phyloP scores from a whole-genome alignment of 2,797 vertebrate species.

The Scomberomorus guttatus region DNA sequence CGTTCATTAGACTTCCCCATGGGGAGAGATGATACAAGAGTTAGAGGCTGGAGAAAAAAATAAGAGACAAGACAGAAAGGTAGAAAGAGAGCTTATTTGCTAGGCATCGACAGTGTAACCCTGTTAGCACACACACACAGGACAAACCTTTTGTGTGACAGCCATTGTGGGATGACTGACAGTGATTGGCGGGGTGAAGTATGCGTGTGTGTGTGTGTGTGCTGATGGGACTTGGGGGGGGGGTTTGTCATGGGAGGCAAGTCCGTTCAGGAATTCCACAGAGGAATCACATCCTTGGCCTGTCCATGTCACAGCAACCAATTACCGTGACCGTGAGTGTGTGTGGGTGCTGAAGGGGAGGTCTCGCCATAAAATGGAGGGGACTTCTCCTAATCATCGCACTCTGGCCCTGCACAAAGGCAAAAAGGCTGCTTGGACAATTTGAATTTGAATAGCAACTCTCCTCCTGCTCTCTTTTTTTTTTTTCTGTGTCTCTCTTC shows the following conservation, averaged over 20 bases:
- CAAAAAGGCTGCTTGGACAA: conserved; percentile 76
- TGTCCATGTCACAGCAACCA: conserved; percentile 79
- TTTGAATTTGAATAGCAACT: conserved; percentile 86
- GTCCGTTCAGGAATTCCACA: conserved; percentile 79
- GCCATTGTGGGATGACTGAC: conserved; percentile 83
- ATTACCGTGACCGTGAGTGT: conserved; percentile 74
- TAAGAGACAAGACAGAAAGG: conserved; percentile 11
- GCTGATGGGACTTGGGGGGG: conserved; percentile 25
- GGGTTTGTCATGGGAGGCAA: conserved; percentile 65
- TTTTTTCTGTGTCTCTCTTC: conserved; percentile 38
- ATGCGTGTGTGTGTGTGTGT: conserved; percentile 39
- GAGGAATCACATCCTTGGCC: conserved; percentile 82
- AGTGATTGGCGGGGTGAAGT: conserved; percentile 71
- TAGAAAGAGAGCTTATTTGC: conserved; percentile 63
- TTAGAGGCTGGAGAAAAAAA: conserved; percentile 18
- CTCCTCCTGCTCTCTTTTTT: conserved; percentile 62
- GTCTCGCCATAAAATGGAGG: conserved; percentile 75
- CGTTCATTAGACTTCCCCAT: conserved; percentile 60
- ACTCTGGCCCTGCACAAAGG: conserved; percentile 82
- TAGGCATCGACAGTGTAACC: conserved; percentile 46
- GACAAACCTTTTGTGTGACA: conserved; percentile 73
- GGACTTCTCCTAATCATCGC: conserved; percentile 85
- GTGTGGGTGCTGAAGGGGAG: conserved; percentile 57
- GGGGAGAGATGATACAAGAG: conserved; percentile 51
- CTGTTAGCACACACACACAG: conserved; percentile 60